phyloP scores from a whole-genome alignment of 2,797 vertebrate genomes.

The Saguinus oedipus region DNA sequence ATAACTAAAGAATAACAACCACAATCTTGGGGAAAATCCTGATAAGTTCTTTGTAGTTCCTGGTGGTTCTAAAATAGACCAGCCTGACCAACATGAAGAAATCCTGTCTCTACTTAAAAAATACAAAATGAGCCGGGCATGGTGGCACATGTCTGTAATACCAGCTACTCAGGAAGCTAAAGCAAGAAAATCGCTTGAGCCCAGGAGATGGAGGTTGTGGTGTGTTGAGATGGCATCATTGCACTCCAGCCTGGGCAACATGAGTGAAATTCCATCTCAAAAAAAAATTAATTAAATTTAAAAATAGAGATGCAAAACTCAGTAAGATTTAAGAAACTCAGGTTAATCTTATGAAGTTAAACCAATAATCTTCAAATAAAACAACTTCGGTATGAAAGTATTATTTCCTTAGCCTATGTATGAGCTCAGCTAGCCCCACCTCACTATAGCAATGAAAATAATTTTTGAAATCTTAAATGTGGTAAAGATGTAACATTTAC shows the following conservation, averaged over 20 bases:
- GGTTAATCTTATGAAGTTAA: not conserved
- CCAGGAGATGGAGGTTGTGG: too few relatives aligned
- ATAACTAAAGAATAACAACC: not conserved
- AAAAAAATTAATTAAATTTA: too few relatives aligned
- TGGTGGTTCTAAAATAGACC: not conserved
- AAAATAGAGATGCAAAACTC: not conserved
- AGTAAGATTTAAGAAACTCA: not conserved
- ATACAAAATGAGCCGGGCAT: too few relatives aligned
- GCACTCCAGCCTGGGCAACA: too few relatives aligned
- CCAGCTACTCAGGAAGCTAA: too few relatives aligned
- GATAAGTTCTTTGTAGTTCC: not conserved
- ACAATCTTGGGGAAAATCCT: not conserved
- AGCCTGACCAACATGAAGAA: too few relatives aligned
- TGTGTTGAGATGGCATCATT: too few relatives aligned
- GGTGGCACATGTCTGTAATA: too few relatives aligned
- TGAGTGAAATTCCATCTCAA: too few relatives aligned
- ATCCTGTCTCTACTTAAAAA: too few relatives aligned
- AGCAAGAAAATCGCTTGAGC: too few relatives aligned
- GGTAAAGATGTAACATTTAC: not conserved
- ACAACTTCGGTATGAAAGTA: not conserved
- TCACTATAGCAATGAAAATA: not conserved
- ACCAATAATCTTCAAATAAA: not conserved
- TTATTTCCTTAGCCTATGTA: not conserved
- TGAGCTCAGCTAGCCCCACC: not conserved
- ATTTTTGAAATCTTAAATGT: not conserved